Base-by-base conservation (phyloP, 1,140 invertebrate genomes). In the Heterodera schachtii region DNA sequence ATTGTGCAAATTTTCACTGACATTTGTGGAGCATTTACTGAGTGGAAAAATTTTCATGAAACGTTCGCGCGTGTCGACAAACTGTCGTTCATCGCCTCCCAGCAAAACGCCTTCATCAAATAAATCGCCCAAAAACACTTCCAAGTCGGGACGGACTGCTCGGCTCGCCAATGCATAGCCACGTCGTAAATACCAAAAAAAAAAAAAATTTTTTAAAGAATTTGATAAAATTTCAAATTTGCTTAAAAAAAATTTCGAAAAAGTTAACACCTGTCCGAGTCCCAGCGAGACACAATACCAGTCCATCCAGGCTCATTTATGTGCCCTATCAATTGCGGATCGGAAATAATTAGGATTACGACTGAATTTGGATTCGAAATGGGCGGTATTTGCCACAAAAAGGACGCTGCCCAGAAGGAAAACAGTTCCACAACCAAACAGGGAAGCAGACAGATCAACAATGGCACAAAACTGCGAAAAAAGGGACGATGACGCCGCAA, bases 301-400 rank as follows among this genome's bases (percentile, higher is more conserved):
- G 86, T 44, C 46, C 82, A 86, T 19, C 57, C 9, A 6, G 43
- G 52, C 57, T 85, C 84, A 76, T 85, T 83, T 57, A 47, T 41
- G 43, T 85, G 86, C 21, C 84, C 84, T 44, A 85, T 86, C 16
- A 85, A 64, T 57, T 85, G 84, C 3, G 84, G 84, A 57, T 85
- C 84, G 8, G 84, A 69, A 7, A 85, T 81, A 31, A 85, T 46
- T 13, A 85, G 69, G 19, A 85, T 31, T 21, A 46, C 16, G 47
- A 71, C 44, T 11, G 78, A 69, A 46, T 71, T 16, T 67, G 69
- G 31, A 19, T 67, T 69, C 31, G 0, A 19, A 16, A 13, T 75
- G 0, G 9, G 31, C n/a, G 78, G 78, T 5, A 79, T 16, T 46
- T 19, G 21, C 78, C 78, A 79, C 8, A 46, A 71, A 71, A 71